Percentiles rank a stretch among this genome's conserved stretches.
Evolutionary conservation across 2,888 invertebrate species (phyloP).

Genomic region (Crioceris asparagi): DNA sequence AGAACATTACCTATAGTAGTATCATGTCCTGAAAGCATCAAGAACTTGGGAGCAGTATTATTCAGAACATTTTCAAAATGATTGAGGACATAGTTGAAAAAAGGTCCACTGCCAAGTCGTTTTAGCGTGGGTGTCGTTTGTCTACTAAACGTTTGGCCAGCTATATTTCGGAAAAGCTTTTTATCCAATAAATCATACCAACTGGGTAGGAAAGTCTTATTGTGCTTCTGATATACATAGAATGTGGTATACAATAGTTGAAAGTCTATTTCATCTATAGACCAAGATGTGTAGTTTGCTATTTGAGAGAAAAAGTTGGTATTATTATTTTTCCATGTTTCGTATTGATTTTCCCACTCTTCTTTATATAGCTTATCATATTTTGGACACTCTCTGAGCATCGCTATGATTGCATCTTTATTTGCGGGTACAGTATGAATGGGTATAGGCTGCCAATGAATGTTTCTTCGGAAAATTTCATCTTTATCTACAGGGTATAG

Average conservation of each 20-base stretch:
- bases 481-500: conserved; percentile 48
- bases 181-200: neutral
- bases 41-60: conserved; percentile 11
- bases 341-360: neutral
- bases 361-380: neutral
- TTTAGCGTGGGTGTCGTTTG: neutral
- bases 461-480: neutral
- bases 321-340: neutral
- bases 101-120: conserved; percentile 7
- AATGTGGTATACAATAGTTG: neutral
- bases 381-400: neutral
- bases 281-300: too few relatives aligned
- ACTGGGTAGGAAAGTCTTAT: conserved; percentile 1
- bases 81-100: conserved; percentile 6
- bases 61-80: conserved; percentile 5
- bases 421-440: neutral
- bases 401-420: neutral
- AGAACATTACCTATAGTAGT: conserved; percentile 59
- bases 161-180: neutral
- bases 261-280: too few relatives aligned
- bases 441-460: neutral
- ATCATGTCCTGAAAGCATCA: conserved; percentile 56
- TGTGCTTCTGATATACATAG: neutral
- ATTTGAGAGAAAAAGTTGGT: too few relatives aligned
- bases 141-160: neutral